A percentile compares a stretch with the other conserved stretches of the same genome.
phyloP scores from a whole-genome alignment of 2,113 vertebrate species.

The Malurus elegans region DNA sequence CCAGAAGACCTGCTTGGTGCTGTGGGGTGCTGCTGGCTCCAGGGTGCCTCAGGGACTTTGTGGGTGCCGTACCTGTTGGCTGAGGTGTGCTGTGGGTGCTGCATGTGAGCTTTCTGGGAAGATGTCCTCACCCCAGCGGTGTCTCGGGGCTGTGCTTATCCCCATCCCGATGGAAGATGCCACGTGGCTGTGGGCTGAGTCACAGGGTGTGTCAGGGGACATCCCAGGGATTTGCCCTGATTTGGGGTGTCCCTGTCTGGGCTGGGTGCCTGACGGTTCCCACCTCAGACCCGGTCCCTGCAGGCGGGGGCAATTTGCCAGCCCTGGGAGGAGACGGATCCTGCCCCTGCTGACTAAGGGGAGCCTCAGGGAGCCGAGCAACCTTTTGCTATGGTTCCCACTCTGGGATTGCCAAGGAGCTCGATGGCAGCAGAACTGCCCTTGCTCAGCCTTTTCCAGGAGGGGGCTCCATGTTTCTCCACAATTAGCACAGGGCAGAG shows the following conservation, averaged over 20 bases:
- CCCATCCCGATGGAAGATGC: rapidly evolving
- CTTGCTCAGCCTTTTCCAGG: neutral
- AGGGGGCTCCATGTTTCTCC: neutral
- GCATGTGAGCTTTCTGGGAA: rapidly evolving
- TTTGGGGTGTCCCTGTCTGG: neutral
- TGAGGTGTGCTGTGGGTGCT: neutral
- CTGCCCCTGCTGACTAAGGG: neutral
- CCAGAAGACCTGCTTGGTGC: neutral
- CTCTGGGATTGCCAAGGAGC: neutral
- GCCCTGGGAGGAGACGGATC: neutral
- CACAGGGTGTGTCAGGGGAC: neutral
- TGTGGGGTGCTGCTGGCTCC: neutral
- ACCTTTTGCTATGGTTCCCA: neutral
- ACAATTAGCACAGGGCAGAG: neutral
- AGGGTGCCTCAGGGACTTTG: neutral
- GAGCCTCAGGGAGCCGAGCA: neutral
- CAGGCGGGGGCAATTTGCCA: neutral
- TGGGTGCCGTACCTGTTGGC: rapidly evolving
- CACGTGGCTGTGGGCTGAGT: neutral
- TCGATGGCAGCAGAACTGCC: rapidly evolving
- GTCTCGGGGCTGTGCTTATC: neutral
- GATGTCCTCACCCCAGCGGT: neutral
- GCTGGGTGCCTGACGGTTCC: neutral
- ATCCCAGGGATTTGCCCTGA: neutral
- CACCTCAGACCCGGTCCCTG: neutral